Evolutionary conservation across 2,888 invertebrate genomes (phyloP), one percentile per base, ranked within the genome.

Genomic region (Eupeodes luniger): DNA sequence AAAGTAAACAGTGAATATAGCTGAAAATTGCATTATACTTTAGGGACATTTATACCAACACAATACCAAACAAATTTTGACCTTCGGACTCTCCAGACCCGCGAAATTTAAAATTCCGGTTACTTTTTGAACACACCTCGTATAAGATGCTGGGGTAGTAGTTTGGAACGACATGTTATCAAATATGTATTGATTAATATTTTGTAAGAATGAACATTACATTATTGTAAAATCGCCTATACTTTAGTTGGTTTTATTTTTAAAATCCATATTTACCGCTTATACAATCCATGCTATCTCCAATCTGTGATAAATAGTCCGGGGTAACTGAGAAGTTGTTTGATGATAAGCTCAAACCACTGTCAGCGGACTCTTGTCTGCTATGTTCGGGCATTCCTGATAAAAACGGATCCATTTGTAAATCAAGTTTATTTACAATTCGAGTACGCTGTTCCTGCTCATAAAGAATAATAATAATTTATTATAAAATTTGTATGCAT

Each of bases 341-440:
- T 84, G 96, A 96, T 90, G 97, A 96, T 94, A 98, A 96, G 92
- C 98, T 98, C 89, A 98, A 95, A 75, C 99, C 99, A 93, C 98
- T 98, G 94, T 99, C 98, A 12, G 98, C 98, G 12, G 98, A 98
- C 94, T 98, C 98, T 94, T 99, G 98, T 89, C 98, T 95, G 91
- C 98, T 97, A 94, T 99, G 99, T 92, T 98, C 98, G 78, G 96
- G 96, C 91, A 97, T 94, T 70, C 96, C 96, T 4, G 97, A 96
- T 89, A 97, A 94, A 94, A 97, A 97, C 85, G 97, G 97, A 93
- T 97, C 97, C 94, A 91, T 92, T 90, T 91, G 91, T 87, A 92
- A 85, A 36, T 88, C 88, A 70, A 85, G 62, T 70, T 88, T 88
- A 49, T 84, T 75, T 81, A 81, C 81, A 57, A 88, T 78, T 53